phyloP scores from a whole-genome alignment of 2,888 invertebrate genomes.

The Calephelis perditalis region DNA sequence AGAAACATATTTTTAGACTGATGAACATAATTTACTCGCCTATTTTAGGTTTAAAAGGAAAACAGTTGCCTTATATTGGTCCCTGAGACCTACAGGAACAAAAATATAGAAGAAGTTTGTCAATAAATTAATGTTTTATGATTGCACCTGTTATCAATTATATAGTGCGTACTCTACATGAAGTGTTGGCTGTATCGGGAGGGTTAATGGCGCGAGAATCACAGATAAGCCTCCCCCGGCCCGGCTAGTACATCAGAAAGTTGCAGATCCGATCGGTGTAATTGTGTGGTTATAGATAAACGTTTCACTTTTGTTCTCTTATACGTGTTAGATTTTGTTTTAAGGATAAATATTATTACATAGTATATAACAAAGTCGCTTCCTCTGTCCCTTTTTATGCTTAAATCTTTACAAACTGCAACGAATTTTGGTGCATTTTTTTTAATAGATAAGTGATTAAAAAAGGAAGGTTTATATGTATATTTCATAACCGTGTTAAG shows the following conservation, averaged over 20 bases:
- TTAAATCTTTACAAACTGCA: no score
- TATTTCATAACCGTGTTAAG: no score
- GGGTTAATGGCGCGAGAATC: constrained; percentile 66
- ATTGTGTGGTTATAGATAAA: constrained; percentile 64
- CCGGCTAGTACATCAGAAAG: constrained; percentile 36
- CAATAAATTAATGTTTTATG: constrained; percentile 12
- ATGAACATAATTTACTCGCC: no score
- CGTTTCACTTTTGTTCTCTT: constrained; percentile 20
- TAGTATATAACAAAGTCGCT: no score
- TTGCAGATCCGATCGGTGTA: constrained; percentile 60
- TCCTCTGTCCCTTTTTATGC: no score
- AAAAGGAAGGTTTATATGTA: no score
- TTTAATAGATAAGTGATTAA: no score
- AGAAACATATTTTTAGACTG: no score
- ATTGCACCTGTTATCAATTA: constrained; percentile 36
- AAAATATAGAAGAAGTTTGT: not conserved
- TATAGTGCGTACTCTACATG: constrained; percentile 60
- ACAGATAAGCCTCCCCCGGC: constrained; percentile 50
- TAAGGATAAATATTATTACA: not conserved
- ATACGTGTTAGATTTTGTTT: constrained; percentile 2
- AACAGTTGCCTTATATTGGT: not conserved
- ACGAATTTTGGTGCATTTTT: no score
- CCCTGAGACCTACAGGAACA: no score
- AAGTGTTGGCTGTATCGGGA: constrained; percentile 68
- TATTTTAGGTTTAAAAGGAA: no score